Percentiles rank a stretch among this genome's conserved stretches.
Evolutionary conservation across 2,113 vertebrate genomes (phyloP).

Genomic region (Echinops telfairi): DNA sequence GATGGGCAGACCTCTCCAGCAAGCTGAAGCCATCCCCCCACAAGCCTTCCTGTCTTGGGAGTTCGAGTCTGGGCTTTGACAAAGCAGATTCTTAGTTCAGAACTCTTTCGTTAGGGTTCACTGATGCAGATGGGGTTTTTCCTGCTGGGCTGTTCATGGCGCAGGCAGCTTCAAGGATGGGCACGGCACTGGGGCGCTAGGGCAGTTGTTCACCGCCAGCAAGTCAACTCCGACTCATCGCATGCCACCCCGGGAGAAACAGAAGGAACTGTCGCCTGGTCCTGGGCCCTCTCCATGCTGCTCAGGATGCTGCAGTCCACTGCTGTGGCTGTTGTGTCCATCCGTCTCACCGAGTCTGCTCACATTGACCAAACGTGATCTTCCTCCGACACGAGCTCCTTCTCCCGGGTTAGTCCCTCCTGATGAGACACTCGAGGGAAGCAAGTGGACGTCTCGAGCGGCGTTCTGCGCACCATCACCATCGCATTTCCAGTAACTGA

Average conservation of each 20-base stretch:
- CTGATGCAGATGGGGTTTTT: constrained; percentile 72
- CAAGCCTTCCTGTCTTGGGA: constrained; percentile 58
- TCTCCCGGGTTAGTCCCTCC: not conserved
- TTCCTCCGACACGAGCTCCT: too few relatives aligned
- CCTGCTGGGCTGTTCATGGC: constrained; percentile 55
- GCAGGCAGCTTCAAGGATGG: constrained; percentile 1
- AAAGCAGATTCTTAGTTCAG: constrained; percentile 44
- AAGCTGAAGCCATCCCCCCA: constrained; percentile 61
- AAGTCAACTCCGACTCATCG: not conserved
- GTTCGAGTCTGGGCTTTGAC: constrained; percentile 77
- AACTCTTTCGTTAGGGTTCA: constrained; percentile 73
- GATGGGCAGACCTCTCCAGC: constrained; percentile 62
- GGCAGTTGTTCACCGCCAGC: not conserved
- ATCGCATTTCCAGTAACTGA: not conserved
- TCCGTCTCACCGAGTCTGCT: not conserved
- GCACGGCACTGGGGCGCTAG: constrained; percentile 2
- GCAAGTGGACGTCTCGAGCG: not conserved
- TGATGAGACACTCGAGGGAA: not conserved
- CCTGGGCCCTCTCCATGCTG: not conserved
- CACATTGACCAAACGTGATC: not conserved
- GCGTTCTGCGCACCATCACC: not conserved
- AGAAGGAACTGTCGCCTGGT: not conserved
- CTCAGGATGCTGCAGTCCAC: not conserved
- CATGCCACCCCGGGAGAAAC: not conserved
- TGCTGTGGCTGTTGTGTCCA: not conserved